These are phyloP conservation scores for Metacarcinus magister DNA, from an alignment of 2,888 invertebrate species.

Conservation along the genomic window DNA sequence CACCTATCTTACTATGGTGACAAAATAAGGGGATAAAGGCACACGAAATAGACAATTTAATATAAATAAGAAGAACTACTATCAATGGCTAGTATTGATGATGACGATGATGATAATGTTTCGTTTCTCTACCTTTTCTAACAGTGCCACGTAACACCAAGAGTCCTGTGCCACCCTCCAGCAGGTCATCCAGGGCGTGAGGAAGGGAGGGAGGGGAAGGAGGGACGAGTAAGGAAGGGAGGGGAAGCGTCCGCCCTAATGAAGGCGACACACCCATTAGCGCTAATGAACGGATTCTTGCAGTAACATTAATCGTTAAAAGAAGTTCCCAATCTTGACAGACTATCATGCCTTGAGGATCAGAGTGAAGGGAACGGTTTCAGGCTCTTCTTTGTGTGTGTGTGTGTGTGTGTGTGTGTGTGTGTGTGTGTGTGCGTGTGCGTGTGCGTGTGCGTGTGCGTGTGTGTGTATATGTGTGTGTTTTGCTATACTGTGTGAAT, in stretches of 20 bases:
- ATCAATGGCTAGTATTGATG: no score
- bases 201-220: not conserved
- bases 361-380: not conserved
- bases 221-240: not conserved
- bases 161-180: no score
- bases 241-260: not conserved
- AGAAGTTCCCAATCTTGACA: slow-evolving; percentile 49
- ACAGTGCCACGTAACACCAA: slow-evolving; percentile 3
- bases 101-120: no score
- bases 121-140: no score
- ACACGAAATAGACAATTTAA: no score
- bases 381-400: not conserved
- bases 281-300: slow-evolving; percentile 51
- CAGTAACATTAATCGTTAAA: slow-evolving; percentile 51
- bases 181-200: slow-evolving; percentile 10
- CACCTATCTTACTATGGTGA: no score
- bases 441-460: not conserved
- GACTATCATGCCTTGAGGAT: slow-evolving; percentile 42
- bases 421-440: not conserved
- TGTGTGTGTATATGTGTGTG: no score
- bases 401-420: slow-evolving; percentile 33
- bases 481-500: no score
- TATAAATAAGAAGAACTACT: not conserved
- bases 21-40: no score
- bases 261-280: slow-evolving; percentile 46